Percentiles rank a stretch among this genome's conserved stretches.
Conservation (phyloP, 2,113 vertebrate genomes). For the Sebastes fasciatus region DNA sequence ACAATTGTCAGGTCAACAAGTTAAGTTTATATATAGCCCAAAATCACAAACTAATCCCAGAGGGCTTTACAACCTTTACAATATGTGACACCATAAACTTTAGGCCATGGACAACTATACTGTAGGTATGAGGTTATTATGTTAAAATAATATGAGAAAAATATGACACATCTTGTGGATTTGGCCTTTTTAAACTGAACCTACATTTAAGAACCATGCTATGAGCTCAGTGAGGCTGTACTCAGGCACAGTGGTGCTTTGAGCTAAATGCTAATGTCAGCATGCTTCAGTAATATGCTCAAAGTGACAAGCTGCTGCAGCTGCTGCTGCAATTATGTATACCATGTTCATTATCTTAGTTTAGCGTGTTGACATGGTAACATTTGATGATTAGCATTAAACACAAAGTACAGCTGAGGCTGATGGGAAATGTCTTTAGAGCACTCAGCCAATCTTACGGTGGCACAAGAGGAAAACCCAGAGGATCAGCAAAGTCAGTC, state of each 20-base stretch:
- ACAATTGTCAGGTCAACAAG: constrained; percentile 18
- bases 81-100: background rate
- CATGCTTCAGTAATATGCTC: background rate
- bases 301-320: background rate
- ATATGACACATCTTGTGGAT: background rate
- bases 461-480: background rate
- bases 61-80: background rate
- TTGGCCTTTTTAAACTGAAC: background rate
- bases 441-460: background rate
- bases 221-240: too few relatives aligned
- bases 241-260: background rate
- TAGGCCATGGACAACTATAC: background rate
- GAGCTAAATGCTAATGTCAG: background rate
- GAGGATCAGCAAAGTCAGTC: too few relatives aligned
- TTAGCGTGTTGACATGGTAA: background rate
- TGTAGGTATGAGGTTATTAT: background rate
- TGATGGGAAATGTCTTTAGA: background rate
- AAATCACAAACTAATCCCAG: background rate
- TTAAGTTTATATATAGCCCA: constrained; percentile 20
- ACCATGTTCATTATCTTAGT: background rate
- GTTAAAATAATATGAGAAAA: background rate
- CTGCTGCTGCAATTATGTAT: background rate
- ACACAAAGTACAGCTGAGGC: background rate
- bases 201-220: background rate
- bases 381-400: background rate